phyloP scores from a whole-genome alignment of 2,113 vertebrate species.

The Agelaius phoeniceus region DNA sequence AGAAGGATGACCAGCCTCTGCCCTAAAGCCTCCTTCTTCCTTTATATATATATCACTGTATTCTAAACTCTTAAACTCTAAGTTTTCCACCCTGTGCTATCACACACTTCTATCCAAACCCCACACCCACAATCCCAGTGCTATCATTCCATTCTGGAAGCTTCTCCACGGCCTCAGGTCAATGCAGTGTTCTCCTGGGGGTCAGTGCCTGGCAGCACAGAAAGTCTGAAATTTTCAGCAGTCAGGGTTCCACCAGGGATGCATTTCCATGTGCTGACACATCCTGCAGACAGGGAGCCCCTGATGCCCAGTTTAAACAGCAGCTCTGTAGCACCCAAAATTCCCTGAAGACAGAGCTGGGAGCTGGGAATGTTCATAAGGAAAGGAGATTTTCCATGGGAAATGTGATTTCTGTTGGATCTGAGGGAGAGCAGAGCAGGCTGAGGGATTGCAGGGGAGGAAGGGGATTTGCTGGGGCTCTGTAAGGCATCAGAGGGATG shows the following conservation, averaged over 20 bases:
- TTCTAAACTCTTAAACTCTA: background rate
- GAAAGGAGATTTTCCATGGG: background rate
- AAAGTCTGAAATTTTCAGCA: background rate
- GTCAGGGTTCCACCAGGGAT: background rate
- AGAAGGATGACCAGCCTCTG: too few relatives aligned
- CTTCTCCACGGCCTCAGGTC: background rate
- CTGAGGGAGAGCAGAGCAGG: background rate
- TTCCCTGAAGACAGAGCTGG: background rate
- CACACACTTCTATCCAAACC: too few relatives aligned
- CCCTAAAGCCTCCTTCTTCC: background rate
- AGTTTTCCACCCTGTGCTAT: background rate
- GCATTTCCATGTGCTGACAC: background rate
- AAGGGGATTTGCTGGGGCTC: background rate
- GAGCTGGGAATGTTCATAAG: background rate
- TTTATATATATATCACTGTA: background rate
- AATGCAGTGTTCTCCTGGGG: background rate
- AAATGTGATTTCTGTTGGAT: background rate
- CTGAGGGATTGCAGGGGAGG: background rate
- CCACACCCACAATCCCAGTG: background rate
- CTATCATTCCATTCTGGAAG: background rate
- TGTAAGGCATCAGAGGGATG: background rate
- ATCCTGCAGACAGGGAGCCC: background rate
- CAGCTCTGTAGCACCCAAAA: rapidly evolving
- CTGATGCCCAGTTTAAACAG: background rate
- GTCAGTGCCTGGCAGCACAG: background rate